Percentiles rank a stretch among this genome's conserved stretches.
Evolutionary conservation across 2,888 invertebrate species (phyloP).

Genomic region (Rhingia campestris): DNA sequence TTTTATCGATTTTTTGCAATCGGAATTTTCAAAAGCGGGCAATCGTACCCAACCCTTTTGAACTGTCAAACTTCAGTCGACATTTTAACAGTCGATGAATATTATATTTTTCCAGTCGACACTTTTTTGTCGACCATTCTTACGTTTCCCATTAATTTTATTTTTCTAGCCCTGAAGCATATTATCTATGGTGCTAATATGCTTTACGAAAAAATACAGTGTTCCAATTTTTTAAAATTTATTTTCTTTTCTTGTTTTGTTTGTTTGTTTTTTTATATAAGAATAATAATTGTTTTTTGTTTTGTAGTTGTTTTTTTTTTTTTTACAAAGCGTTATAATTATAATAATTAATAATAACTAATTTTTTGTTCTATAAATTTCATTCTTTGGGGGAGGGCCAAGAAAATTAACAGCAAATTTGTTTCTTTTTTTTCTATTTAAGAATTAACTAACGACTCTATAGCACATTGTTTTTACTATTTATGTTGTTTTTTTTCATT

Average conservation of each 20-base stretch:
- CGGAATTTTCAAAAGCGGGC: no score
- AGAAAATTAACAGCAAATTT: slow-evolving; percentile 74
- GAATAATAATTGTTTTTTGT: slow-evolving; percentile 72
- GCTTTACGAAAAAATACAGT: no score
- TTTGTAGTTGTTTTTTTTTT: slow-evolving; percentile 49
- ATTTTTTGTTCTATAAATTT: slow-evolving; percentile 68
- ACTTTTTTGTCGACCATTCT: no score
- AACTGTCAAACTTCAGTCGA: no score
- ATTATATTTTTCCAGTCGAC: no score
- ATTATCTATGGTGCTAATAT: no score
- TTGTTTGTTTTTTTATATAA: slow-evolving; percentile 70
- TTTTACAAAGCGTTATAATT: slow-evolving; percentile 74
- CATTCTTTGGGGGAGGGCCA: slow-evolving; percentile 68
- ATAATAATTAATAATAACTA: slow-evolving; percentile 72
- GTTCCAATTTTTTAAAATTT: slow-evolving; percentile 77
- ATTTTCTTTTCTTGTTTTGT: slow-evolving; percentile 70
- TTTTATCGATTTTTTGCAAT: no score
- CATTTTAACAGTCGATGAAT: no score
- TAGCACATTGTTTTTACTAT: slow-evolving; percentile 73
- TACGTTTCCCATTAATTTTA: no score
- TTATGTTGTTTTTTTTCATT: slow-evolving; percentile 56
- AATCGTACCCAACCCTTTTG: no score
- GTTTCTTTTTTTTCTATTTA: slow-evolving; percentile 70
- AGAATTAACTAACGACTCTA: slow-evolving; percentile 76
- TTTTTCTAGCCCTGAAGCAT: no score